These are phyloP conservation scores for Argyra leucocephala DNA, from an alignment of 2,888 invertebrate genomes.

Conservation along the genomic window DNA sequence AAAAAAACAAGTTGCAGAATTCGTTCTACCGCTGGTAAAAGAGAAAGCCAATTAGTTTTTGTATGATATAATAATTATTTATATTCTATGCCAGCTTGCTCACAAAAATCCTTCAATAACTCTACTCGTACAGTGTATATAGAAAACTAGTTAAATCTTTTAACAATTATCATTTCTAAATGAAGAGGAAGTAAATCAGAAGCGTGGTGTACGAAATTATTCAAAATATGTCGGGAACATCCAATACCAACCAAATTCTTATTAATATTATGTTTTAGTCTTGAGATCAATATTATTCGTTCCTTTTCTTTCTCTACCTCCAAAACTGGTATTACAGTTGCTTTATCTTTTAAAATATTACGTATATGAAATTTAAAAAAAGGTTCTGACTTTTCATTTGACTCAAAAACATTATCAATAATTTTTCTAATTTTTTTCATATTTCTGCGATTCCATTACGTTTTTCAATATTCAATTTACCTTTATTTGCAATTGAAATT, in stretches of 20 bases:
- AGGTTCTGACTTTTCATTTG: no score
- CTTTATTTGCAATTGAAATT: no score
- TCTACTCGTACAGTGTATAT: slow-evolving; percentile 26
- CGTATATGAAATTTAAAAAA: no score
- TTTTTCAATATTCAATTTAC: no score
- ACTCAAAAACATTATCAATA: no score
- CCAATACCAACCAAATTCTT: background rate
- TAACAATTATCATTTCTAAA: slow-evolving; percentile 14
- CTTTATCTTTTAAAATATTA: no score
- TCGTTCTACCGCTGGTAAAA: slow-evolving; percentile 14
- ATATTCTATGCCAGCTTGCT: slow-evolving; percentile 10
- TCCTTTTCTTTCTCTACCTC: background rate
- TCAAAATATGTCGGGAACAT: slow-evolving; percentile 24
- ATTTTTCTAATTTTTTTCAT: no score
- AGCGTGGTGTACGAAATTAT: slow-evolving; percentile 17
- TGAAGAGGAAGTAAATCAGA: slow-evolving; percentile 25
- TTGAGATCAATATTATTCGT: background rate
- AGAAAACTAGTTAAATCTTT: slow-evolving; percentile 26
- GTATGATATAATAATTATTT: slow-evolving; percentile 13
- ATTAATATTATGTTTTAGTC: background rate
- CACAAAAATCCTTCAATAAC: slow-evolving; percentile 17
- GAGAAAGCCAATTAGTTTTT: slow-evolving; percentile 16
- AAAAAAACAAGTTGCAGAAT: slow-evolving; percentile 14
- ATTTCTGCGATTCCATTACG: no score
- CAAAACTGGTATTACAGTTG: slow-evolving; percentile 10